phyloP scores from a whole-genome alignment of 1,140 invertebrate species.

The Drosophila neocordata region DNA sequence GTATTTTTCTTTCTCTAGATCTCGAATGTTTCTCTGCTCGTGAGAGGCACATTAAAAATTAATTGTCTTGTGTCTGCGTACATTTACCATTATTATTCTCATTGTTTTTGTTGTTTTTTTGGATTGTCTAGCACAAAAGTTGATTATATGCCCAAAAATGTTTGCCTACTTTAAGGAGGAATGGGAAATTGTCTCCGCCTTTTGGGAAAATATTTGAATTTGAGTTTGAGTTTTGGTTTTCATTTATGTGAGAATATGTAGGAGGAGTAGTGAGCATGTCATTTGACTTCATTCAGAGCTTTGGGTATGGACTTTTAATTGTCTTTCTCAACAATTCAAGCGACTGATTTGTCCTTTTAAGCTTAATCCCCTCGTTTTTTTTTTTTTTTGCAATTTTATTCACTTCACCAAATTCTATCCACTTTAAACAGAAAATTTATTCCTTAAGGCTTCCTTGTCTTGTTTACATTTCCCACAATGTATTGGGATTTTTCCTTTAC shows the following conservation, averaged over 20 bases:
- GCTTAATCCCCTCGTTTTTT: conserved; percentile 2
- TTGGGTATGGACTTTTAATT: conserved; percentile 5
- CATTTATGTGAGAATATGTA: not conserved
- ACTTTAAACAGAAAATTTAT: conserved; percentile 30
- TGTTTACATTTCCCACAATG: conserved; percentile 24
- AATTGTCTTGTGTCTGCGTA: conserved; percentile 59
- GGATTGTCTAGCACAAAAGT: conserved; percentile 39
- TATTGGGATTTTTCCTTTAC: conserved; percentile 48
- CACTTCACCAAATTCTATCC: conserved; percentile 12
- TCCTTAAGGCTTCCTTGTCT: conserved; percentile 9
- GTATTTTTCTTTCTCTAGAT: not conserved
- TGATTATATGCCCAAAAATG: conserved; percentile 36
- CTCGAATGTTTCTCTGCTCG: conserved; percentile 44
- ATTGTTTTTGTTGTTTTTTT: conserved; percentile 17
- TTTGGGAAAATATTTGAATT: not conserved
- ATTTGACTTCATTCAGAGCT: conserved; percentile 4
- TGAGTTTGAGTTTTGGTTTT: not conserved
- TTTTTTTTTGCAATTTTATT: not conserved
- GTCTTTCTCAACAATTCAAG: not conserved
- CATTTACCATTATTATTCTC: not conserved
- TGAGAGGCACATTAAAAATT: conserved; percentile 67
- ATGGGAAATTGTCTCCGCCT: not conserved
- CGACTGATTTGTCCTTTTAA: not conserved
- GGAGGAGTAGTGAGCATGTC: not conserved
- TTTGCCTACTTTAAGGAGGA: not conserved